phyloP scores from a whole-genome alignment of 2,888 invertebrate genomes.

The Colostygia pectinataria region DNA sequence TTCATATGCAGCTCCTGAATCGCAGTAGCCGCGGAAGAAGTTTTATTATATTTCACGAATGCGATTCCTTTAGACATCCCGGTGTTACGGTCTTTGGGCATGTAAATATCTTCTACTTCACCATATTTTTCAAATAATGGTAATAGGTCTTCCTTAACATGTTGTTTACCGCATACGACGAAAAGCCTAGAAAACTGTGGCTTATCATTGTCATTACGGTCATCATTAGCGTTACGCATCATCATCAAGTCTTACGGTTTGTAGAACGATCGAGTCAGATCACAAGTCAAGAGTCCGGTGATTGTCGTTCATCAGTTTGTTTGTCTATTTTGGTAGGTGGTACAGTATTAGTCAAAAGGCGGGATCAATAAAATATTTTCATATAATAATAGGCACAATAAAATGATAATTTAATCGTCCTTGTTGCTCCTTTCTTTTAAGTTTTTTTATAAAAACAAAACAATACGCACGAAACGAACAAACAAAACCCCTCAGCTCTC shows the following conservation, averaged over 20 bases:
- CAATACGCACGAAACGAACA: no score
- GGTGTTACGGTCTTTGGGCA: constrained; percentile 91
- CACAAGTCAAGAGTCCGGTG: constrained; percentile 12
- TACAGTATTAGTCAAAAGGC: constrained; percentile 3
- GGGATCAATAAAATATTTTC: neutral
- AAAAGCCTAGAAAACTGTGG: constrained; percentile 96
- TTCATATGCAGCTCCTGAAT: constrained; percentile 94
- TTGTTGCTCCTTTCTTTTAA: no score
- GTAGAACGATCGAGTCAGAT: constrained; percentile 16
- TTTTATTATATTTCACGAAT: constrained; percentile 95
- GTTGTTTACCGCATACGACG: constrained; percentile 90
- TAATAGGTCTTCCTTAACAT: constrained; percentile 88
- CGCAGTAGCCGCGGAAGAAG: constrained; percentile 95
- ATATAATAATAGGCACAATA: no score
- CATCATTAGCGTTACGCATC: constrained; percentile 44
- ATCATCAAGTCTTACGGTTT: constrained; percentile 17
- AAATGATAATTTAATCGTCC: no score
- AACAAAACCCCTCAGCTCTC: no score
- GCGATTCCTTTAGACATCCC: constrained; percentile 95
- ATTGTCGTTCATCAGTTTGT: constrained; percentile 10
- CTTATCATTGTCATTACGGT: constrained; percentile 75
- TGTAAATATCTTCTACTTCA: constrained; percentile 92
- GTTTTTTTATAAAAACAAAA: no score
- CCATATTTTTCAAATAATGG: constrained; percentile 91
- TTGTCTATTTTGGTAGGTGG: neutral